Evolutionary conservation across 2,797 vertebrate genomes (phyloP).

Genomic region (Echiichthys vipera): DNA sequence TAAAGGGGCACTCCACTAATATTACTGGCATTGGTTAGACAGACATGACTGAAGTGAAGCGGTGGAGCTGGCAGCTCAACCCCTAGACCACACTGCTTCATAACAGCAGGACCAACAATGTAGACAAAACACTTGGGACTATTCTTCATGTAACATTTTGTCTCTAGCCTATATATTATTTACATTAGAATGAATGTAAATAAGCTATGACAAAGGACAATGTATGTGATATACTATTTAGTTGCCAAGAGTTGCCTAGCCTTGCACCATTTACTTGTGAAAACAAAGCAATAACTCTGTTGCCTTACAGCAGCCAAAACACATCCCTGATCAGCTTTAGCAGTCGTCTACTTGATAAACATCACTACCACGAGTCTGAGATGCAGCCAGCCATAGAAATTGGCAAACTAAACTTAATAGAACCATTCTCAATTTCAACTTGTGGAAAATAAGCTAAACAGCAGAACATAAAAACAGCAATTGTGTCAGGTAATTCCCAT

Average conservation of each 20-base stretch:
- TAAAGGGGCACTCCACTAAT: not conserved
- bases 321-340: constrained; percentile 7
- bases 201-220: constrained; percentile 10
- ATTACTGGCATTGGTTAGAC: too few relatives aligned
- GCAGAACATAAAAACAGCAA: constrained; percentile 38
- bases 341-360: constrained; percentile 13
- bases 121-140: not conserved
- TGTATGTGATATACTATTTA: constrained; percentile 22
- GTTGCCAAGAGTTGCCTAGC: constrained; percentile 5
- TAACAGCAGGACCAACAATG: too few relatives aligned
- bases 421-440: constrained; percentile 31
- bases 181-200: not conserved
- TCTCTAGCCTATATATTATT: too few relatives aligned
- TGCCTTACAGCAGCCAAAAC: constrained; percentile 5
- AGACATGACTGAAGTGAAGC: too few relatives aligned
- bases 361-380: constrained; percentile 5
- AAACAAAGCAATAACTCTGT: constrained; percentile 20
- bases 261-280: constrained; percentile 34
- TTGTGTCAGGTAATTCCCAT: constrained; percentile 56
- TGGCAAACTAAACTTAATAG: constrained; percentile 28
- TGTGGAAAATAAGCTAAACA: constrained; percentile 45
- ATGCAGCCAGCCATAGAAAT: constrained; percentile 13
- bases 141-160: not conserved
- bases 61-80: too few relatives aligned
- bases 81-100: too few relatives aligned